phyloP scores from a whole-genome alignment of 2,113 vertebrate genomes.

The Gymnarchus niloticus region DNA sequence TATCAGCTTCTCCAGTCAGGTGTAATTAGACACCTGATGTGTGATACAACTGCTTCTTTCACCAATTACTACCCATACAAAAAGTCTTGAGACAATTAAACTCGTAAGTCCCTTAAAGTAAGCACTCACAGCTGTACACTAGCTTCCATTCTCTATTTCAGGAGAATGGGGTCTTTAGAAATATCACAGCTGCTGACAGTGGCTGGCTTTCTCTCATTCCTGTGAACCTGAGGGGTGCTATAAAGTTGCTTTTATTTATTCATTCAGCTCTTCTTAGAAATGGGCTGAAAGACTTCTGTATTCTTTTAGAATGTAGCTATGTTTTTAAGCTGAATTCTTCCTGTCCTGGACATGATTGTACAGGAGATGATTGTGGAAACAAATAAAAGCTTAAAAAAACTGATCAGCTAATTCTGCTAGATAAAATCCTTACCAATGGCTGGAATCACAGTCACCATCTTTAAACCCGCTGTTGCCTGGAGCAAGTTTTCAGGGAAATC shows the following conservation, averaged over 20 bases:
- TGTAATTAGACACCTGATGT: too few relatives aligned
- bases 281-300: not conserved
- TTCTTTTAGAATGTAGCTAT: too few relatives aligned
- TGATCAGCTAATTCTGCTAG: not conserved
- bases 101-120: too few relatives aligned
- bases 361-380: not conserved
- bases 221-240: not conserved
- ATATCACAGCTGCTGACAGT: too few relatives aligned
- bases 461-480: slow-evolving; percentile 57
- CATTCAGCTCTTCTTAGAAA: not conserved
- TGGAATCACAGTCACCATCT: slow-evolving; percentile 74
- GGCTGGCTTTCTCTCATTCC: not conserved
- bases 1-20: too few relatives aligned
- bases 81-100: too few relatives aligned
- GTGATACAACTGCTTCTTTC: too few relatives aligned
- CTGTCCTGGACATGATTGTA: not conserved
- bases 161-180: too few relatives aligned
- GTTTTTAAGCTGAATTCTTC: not conserved
- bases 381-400: not conserved
- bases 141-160: too few relatives aligned
- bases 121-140: too few relatives aligned
- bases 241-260: not conserved
- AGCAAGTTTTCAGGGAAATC: slow-evolving; percentile 68
- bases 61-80: too few relatives aligned
- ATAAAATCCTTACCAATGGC: slow-evolving; percentile 66